Evolutionary conservation across 2,888 invertebrate species (phyloP), one percentile per base, ranked within the genome.

Genomic region (Macrosiphum euphorbiae): DNA sequence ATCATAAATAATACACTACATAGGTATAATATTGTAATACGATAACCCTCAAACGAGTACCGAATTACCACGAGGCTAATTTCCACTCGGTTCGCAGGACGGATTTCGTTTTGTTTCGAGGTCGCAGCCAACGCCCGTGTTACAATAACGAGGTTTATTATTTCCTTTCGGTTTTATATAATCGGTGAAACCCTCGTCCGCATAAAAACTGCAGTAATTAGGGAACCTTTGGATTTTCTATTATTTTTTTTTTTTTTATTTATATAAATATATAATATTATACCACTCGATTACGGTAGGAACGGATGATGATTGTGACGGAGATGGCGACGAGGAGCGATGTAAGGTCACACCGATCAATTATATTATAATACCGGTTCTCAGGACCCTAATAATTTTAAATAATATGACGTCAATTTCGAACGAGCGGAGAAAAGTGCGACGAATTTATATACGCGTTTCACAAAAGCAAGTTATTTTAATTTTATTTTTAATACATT

Each of bases 171-270:
- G 41, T 88, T 89, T 24, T 41, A 58, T 58, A 44, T 89, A 41
- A 89, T 58, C 41, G 16, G 16, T 3, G 35, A 89, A 89, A 58
- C 20, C 88, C 28, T 28, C 26, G 41, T 41, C 28, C 28, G 28
- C 58, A 89, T 58, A 58, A 89, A 47, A 41, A 88, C 11, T 88
- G 41, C 11, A 55, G 10, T 44, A 86, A 44, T 86, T 28, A 86
- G 86, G 41, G 26, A 58, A 58, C 58, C 28, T 89, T 89, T 55
- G 28, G 88, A 44, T 89, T 89, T 89, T 88, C 28, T 41, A 16
- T 78, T 78, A 7, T 16, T 67, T n/a, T n/a, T 35, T 67, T 11
- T 11, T 78, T 20, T 16, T 67, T n/a, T n/a, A 67, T 67, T 11
- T 11, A 28, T n/a, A 61, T 61, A 44, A 44, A 44, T 55, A 55